Evolutionary conservation across 2,113 vertebrate genomes (phyloP).

Genomic region (Mellivora capensis): DNA sequence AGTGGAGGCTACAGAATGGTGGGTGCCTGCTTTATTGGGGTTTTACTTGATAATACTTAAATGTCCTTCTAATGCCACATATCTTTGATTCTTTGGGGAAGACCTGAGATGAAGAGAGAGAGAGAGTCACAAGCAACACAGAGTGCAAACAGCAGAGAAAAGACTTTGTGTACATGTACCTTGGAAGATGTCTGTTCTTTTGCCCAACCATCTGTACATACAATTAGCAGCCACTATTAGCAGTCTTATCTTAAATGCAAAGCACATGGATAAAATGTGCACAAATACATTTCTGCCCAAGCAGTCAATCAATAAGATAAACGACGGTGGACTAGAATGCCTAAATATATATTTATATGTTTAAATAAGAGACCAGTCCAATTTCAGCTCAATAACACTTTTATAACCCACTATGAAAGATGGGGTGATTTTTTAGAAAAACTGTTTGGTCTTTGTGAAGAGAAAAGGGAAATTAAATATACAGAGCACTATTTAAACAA

Average conservation of each 20-base stretch:
- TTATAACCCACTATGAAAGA: slow-evolving; percentile 51
- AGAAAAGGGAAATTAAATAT: slow-evolving; percentile 68
- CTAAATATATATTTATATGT: slow-evolving; percentile 62
- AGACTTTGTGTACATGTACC: neutral
- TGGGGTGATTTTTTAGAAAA: neutral
- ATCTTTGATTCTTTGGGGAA: neutral
- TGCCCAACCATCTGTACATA: slow-evolving; percentile 28
- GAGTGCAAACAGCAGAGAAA: neutral
- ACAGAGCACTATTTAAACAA: slow-evolving; percentile 71
- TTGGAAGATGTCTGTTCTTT: neutral
- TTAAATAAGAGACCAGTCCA: slow-evolving; percentile 57
- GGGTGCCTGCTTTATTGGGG: neutral
- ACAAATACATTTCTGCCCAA: slow-evolving; percentile 35
- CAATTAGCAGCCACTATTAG: slow-evolving; percentile 5
- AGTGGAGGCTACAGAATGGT: neutral
- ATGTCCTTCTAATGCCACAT: neutral
- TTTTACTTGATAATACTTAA: neutral
- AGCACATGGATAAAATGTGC: slow-evolving; percentile 17
- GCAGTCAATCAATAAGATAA: slow-evolving; percentile 52
- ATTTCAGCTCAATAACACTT: slow-evolving; percentile 57
- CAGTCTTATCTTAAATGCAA: slow-evolving; percentile 28
- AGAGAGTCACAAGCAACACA: neutral
- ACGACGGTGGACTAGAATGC: slow-evolving; percentile 22
- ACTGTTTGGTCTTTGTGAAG: slow-evolving; percentile 58
- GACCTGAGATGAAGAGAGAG: neutral